Conservation (phyloP, 2,797 vertebrate species). For the Cottoperca gobio region DNA sequence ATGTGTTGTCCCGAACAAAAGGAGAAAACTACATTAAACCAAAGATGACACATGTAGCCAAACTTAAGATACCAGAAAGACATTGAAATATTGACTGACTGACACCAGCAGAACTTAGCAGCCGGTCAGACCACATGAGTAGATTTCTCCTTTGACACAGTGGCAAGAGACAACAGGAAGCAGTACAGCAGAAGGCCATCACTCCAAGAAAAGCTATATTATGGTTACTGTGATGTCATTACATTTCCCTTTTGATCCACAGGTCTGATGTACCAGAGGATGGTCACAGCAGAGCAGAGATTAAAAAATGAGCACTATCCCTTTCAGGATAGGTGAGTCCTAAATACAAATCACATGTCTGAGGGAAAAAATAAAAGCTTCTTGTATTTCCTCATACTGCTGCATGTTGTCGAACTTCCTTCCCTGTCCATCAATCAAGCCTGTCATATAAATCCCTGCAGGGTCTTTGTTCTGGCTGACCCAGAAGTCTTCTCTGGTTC, state of each 20-base stretch:
- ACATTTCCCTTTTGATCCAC: constrained; percentile 30
- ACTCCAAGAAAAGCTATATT: neutral
- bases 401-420: neutral
- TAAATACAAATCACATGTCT: neutral
- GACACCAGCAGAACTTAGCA: neutral
- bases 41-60: neutral
- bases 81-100: neutral
- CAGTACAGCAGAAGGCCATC: neutral
- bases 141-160: neutral
- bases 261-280: constrained; percentile 91
- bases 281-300: constrained; percentile 90
- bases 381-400: neutral
- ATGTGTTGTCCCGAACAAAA: neutral
- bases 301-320: constrained; percentile 86
- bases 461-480: constrained; percentile 94
- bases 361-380: neutral
- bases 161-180: neutral
- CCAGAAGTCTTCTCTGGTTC: constrained; percentile 88
- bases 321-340: constrained; percentile 91
- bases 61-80: neutral
- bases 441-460: constrained; percentile 48
- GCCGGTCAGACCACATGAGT: neutral
- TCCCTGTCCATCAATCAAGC: neutral
- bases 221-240: neutral
- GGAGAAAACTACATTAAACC: neutral